These are phyloP conservation scores for Lithophane leautieri DNA, from an alignment of 2,888 invertebrate species.

Conservation along the genomic window DNA sequence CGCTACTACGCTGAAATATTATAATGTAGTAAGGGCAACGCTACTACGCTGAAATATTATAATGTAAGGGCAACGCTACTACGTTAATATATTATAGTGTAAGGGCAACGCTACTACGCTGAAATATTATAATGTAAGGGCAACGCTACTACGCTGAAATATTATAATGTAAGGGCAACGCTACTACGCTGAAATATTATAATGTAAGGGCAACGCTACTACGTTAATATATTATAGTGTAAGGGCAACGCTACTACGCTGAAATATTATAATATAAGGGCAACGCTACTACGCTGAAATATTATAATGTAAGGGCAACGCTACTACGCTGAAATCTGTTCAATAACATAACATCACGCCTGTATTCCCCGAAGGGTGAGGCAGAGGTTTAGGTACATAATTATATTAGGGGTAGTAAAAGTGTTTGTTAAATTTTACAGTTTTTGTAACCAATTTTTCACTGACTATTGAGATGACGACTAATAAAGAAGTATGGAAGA, in stretches of 20 bases:
- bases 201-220: no score
- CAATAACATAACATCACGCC: background rate
- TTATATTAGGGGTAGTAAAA: background rate
- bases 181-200: background rate
- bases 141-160: background rate
- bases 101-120: background rate
- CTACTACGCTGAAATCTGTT: background rate
- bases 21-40: no score
- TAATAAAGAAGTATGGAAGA: background rate
- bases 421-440: background rate
- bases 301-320: no score
- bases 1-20: background rate
- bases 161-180: no score
- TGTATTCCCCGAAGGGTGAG: background rate
- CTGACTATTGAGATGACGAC: background rate
- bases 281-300: background rate
- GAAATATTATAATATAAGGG: background rate
- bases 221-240: background rate
- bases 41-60: background rate
- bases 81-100: background rate
- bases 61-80: no score
- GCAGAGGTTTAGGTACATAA: background rate
- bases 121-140: background rate
- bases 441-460: background rate
- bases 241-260: background rate